These are phyloP conservation scores for Bagarius yarrelli DNA, from an alignment of 2,113 vertebrate genomes.

Conservation along the genomic window DNA sequence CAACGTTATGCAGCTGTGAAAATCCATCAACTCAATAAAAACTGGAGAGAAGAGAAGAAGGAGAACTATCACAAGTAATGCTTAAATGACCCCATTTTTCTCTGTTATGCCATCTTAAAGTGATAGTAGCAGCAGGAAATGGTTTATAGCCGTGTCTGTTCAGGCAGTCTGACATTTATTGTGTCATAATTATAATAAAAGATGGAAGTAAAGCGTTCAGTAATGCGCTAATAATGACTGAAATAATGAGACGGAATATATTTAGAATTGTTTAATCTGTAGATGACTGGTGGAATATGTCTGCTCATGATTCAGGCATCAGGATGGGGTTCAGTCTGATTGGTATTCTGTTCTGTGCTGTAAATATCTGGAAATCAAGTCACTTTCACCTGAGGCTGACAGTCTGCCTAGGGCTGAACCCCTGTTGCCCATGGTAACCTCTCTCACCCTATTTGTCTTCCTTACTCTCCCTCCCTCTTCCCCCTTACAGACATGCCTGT, in stretches of 20 bases:
- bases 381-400: slow-evolving; percentile 39
- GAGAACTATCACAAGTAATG: slow-evolving; percentile 99
- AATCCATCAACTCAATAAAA: slow-evolving; percentile 99
- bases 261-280: not conserved
- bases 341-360: slow-evolving; percentile 48
- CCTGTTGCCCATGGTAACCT: slow-evolving; percentile 49
- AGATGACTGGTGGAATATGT: not conserved
- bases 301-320: slow-evolving; percentile 3
- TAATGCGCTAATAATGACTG: too few species aligned
- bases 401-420: slow-evolving; percentile 37
- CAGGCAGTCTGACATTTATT: not conserved
- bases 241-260: too few species aligned
- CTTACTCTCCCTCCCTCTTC: not conserved
- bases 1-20: slow-evolving; percentile 99
- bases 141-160: not conserved
- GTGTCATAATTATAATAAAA: not conserved
- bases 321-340: slow-evolving; percentile 35
- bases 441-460: slow-evolving; percentile 24
- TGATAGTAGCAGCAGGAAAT: too few species aligned
- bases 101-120: not conserved
- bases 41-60: slow-evolving; percentile 99
- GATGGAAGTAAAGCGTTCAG: not conserved
- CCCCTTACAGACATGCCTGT: slow-evolving; percentile 85
- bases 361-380: slow-evolving; percentile 38
- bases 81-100: slow-evolving; percentile 30